A percentile compares a stretch with the other conserved stretches of the same genome.
Conservation (phyloP, 1,140 invertebrate species). For the Pissodes strobi region DNA sequence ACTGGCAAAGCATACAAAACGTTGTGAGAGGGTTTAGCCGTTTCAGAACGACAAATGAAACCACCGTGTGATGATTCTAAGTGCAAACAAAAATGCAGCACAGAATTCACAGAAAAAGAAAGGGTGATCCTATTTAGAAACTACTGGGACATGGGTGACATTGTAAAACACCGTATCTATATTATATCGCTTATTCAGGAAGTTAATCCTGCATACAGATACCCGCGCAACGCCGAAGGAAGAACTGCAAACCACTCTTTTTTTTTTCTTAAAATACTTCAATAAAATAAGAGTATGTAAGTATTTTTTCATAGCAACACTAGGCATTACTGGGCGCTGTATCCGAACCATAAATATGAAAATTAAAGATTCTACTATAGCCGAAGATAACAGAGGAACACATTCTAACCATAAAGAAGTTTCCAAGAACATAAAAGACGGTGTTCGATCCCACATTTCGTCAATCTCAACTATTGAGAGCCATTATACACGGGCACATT, state of each 20-base stretch:
- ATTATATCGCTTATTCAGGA: neutral
- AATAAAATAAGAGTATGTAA: neutral
- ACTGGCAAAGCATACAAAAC: neutral
- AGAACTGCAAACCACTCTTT: no score
- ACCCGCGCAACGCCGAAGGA: neutral
- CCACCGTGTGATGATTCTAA: neutral
- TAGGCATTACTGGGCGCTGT: no score
- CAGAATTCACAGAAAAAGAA: neutral
- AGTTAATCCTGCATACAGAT: neutral
- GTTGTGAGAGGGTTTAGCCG: neutral
- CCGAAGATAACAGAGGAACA: constrained; percentile 4
- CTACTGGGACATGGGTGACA: neutral
- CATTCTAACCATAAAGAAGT: neutral
- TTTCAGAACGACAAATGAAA: neutral
- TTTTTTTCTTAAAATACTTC: neutral
- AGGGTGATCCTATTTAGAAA: neutral
- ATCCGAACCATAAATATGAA: neutral
- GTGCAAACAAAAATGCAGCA: neutral
- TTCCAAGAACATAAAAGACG: no score
- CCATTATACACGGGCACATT: no score
- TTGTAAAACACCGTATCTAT: neutral
- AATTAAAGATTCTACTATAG: neutral
- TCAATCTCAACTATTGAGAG: no score
- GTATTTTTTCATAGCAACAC: no score
- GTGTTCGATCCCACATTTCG: neutral